Percentiles rank a stretch among this genome's conserved stretches.
Conservation (phyloP, 2,797 vertebrate genomes). For the Euphonia xanthogaster region DNA sequence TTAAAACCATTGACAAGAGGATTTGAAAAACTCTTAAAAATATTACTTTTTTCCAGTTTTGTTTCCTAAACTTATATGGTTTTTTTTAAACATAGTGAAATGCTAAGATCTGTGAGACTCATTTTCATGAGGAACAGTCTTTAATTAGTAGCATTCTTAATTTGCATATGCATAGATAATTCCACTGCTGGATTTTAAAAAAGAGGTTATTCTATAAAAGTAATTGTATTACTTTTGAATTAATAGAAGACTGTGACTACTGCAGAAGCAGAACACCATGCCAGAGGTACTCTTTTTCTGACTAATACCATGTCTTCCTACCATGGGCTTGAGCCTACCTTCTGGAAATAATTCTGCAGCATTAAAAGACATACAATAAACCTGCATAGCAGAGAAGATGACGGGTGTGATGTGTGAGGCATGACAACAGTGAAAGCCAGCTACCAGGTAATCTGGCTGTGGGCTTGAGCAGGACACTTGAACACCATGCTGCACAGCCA, state of each 20-base stretch:
- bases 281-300: not conserved
- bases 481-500: not conserved
- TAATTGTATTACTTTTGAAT: not conserved
- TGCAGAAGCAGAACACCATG: not conserved
- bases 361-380: not conserved
- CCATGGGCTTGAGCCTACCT: not conserved
- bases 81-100: not conserved
- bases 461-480: not conserved
- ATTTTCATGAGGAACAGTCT: not conserved
- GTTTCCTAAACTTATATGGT: not conserved
- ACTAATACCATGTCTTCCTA: not conserved
- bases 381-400: not conserved
- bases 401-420: not conserved
- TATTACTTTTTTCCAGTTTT: not conserved
- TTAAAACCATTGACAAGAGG: not conserved
- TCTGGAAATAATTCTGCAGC: not conserved
- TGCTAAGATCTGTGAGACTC: not conserved
- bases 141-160: not conserved
- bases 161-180: not conserved
- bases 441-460: not conserved
- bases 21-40: not conserved
- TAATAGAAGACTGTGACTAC: not conserved
- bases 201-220: not conserved
- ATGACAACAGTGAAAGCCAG: not conserved
- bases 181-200: not conserved